Conservation (phyloP, 2,888 invertebrate genomes). For the Halictus quadricinctus region DNA sequence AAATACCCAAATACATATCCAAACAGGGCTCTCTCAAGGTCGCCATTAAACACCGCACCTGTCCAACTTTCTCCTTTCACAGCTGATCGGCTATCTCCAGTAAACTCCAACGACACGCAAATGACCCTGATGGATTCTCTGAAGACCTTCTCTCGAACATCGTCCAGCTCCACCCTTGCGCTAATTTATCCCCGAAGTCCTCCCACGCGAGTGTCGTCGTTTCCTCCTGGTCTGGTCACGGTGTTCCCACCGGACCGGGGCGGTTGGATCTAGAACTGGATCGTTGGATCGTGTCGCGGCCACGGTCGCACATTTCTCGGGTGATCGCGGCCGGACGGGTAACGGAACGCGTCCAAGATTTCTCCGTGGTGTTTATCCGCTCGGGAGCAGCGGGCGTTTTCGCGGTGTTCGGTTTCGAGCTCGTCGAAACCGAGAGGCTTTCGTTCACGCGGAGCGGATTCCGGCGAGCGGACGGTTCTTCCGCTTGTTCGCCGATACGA, state of each 20-base stretch:
- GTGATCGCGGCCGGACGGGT: conserved; percentile 68
- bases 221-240: conserved; percentile 17
- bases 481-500: conserved; percentile 44
- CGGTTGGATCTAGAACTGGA: conserved; percentile 50
- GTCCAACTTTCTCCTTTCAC: conserved; percentile 11
- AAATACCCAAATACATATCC: neutral
- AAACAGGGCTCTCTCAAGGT: neutral
- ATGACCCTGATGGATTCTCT: neutral
- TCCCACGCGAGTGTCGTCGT: neutral
- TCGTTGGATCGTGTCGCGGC: conserved; percentile 43
- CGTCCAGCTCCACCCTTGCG: neutral
- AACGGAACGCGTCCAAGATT: conserved; percentile 72
- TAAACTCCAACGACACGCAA: neutral
- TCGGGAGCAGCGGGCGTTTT: neutral
- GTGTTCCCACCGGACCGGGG: conserved; percentile 57
- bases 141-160: neutral
- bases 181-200: neutral
- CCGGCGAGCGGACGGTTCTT: conserved; percentile 32
- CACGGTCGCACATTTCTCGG: conserved; percentile 71
- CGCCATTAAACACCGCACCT: neutral
- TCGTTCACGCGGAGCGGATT: conserved; percentile 40
- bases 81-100: neutral
- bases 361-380: conserved; percentile 26
- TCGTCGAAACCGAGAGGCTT: conserved; percentile 35
- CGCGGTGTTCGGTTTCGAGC: conserved; percentile 70